These are phyloP conservation scores for Antechinus flavipes DNA, from an alignment of 2,113 vertebrate species.

Conservation along the genomic window DNA sequence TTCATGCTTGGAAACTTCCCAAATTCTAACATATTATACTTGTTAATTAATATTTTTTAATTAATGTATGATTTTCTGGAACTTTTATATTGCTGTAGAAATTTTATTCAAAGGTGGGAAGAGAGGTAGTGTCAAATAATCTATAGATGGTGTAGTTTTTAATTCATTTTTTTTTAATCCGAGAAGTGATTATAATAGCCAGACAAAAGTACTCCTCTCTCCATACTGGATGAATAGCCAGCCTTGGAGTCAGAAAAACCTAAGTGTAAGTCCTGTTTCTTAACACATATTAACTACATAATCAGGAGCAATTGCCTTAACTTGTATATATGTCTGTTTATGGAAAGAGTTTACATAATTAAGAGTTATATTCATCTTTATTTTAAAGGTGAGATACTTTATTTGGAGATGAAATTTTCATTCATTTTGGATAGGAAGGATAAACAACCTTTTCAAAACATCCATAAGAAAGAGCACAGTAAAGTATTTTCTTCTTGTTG, in stretches of 20 bases:
- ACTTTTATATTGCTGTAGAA: constrained; percentile 15
- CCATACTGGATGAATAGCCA: neutral
- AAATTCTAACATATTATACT: constrained; percentile 15
- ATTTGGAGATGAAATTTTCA: constrained; percentile 5
- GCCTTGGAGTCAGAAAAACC: neutral
- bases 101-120: neutral
- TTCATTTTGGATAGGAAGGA: constrained; percentile 41
- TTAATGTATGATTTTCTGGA: constrained; percentile 1
- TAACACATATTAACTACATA: neutral
- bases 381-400: constrained; percentile 36
- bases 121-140: neutral
- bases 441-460: constrained; percentile 33
- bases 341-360: constrained; percentile 3
- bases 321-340: neutral
- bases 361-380: constrained; percentile 9
- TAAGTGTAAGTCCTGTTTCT: neutral
- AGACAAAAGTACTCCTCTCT: neutral
- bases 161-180: neutral
- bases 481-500: neutral
- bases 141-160: neutral
- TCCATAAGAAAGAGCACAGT: constrained; percentile 19
- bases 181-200: neutral
- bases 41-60: constrained; percentile 33
- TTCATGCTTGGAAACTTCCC: neutral
- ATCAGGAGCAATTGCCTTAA: neutral